phyloP scores from a whole-genome alignment of 2,113 vertebrate species.

The Aepyceros melampus region DNA sequence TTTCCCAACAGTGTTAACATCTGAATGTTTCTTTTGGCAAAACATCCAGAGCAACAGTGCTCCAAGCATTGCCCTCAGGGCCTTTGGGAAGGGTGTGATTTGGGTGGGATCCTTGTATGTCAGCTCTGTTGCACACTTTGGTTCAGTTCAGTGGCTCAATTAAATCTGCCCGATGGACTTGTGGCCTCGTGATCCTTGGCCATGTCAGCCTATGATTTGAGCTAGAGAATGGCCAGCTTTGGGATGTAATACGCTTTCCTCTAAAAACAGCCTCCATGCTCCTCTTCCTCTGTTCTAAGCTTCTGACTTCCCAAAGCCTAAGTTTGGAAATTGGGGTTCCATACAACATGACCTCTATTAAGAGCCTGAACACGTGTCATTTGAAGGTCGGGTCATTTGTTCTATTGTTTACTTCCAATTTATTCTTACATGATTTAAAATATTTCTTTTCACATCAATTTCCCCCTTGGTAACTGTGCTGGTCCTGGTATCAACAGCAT shows the following conservation, averaged over 20 bases:
- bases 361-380: background rate
- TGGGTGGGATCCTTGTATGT: background rate
- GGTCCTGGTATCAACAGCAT: conserved; percentile 61
- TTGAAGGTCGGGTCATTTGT: background rate
- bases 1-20: background rate
- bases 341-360: background rate
- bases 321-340: background rate
- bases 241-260: background rate
- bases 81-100: background rate
- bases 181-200: background rate
- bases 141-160: too few species aligned
- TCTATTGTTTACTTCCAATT: conserved; percentile 63
- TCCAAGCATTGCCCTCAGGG: background rate
- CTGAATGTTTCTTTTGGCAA: conserved; percentile 37
- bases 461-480: conserved; percentile 57
- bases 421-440: conserved; percentile 70
- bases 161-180: background rate
- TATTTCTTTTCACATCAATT: conserved; percentile 67
- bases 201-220: background rate
- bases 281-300: background rate
- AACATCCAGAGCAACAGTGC: background rate
- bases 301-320: background rate
- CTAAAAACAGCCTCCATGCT: background rate
- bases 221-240: background rate
- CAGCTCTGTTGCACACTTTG: background rate